These are phyloP conservation scores for Syrrhaptes paradoxus DNA, from an alignment of 2,113 vertebrate species.

Conservation along the genomic window DNA sequence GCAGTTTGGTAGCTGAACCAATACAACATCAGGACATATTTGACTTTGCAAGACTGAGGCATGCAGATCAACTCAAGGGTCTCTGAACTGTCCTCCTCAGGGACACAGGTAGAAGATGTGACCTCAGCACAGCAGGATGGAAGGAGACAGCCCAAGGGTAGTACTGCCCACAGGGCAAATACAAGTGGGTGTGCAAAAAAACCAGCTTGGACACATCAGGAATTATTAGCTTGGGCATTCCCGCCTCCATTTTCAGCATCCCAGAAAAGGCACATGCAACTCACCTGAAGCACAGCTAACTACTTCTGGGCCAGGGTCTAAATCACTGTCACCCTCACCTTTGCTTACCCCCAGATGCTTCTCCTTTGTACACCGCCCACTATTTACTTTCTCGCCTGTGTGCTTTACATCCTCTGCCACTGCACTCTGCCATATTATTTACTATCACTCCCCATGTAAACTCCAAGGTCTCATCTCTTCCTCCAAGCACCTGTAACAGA, in stretches of 20 bases:
- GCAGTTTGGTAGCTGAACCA: background rate
- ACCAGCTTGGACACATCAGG: background rate
- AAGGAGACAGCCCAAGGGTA: background rate
- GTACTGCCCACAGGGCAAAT: background rate
- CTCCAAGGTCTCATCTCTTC: background rate
- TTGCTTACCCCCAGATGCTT: background rate
- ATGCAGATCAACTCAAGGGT: background rate
- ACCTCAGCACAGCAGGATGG: background rate
- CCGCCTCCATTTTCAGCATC: background rate
- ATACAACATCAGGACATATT: background rate
- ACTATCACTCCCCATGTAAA: background rate
- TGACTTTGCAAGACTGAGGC: background rate
- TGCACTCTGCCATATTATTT: background rate
- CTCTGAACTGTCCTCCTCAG: background rate
- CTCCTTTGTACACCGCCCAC: background rate
- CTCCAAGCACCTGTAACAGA: background rate
- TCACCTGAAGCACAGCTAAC: background rate
- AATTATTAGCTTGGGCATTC: background rate
- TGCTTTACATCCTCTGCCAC: background rate
- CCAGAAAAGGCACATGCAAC: background rate
- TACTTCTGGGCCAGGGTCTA: background rate
- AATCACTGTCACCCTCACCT: background rate
- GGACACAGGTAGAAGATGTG: background rate
- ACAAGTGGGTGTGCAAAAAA: background rate
- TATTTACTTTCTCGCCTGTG: background rate